phyloP scores from a whole-genome alignment of 1,140 invertebrate genomes.

The Bombus haemorrhoidalis region DNA sequence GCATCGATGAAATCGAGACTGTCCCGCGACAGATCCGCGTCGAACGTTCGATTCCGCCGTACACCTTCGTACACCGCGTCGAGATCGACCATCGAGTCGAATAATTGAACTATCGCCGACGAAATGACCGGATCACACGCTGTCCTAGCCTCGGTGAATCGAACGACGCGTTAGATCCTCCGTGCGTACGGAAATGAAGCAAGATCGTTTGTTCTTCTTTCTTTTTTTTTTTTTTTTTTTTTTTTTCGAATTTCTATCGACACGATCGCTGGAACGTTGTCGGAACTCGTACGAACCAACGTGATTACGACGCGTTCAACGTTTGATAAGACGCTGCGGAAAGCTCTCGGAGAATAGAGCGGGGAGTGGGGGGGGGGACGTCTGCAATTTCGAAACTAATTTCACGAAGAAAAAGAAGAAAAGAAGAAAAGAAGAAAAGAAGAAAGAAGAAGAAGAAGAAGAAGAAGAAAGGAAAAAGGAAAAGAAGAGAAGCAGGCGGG shows the following conservation, averaged over 20 bases:
- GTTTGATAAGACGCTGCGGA: background rate
- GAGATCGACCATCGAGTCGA: background rate
- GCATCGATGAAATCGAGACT: background rate
- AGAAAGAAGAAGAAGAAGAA: background rate
- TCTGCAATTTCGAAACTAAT: background rate
- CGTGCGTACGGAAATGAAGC: background rate
- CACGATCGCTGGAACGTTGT: background rate
- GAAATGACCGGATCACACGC: background rate
- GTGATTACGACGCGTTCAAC: background rate
- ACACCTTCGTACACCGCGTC: too few relatives aligned
- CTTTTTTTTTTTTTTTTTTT: too few relatives aligned
- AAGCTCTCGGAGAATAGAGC: background rate
- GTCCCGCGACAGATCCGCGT: background rate
- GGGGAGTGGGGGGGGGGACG: rapidly evolving
- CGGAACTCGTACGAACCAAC: background rate
- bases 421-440: background rate
- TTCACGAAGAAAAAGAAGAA: background rate
- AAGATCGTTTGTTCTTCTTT: too few relatives aligned
- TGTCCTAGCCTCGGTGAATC: background rate
- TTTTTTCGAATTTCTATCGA: too few relatives aligned
- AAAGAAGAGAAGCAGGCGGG: background rate
- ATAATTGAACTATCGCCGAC: background rate
- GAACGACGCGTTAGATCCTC: background rate
- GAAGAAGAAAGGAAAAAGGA: background rate
- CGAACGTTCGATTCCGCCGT: background rate